These are phyloP conservation scores for Saccostrea glomerata DNA, from an alignment of 1,140 invertebrate species.

Conservation along the genomic window DNA sequence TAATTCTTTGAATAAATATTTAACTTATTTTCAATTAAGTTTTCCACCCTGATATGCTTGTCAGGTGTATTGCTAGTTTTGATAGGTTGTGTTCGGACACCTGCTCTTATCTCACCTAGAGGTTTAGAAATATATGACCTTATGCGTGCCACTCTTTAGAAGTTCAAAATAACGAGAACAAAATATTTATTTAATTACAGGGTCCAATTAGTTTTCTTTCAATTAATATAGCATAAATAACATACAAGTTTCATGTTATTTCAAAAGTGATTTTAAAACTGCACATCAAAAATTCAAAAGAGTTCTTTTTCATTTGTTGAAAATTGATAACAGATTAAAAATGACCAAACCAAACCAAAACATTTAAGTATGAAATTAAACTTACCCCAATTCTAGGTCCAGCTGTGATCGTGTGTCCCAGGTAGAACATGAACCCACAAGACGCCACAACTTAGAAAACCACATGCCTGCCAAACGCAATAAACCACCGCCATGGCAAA, in stretches of 20 bases:
- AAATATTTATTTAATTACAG: too few relatives aligned
- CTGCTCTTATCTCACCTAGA: neutral
- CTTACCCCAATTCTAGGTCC: conserved; percentile 17
- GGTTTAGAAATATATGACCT: neutral
- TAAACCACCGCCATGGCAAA: conserved; percentile 75
- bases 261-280: too few relatives aligned
- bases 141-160: too few relatives aligned
- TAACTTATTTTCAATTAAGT: conserved; percentile 30
- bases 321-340: too few relatives aligned
- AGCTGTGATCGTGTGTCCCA: conserved; percentile 74
- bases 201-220: too few relatives aligned
- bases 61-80: neutral
- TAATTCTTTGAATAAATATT: conserved; percentile 31
- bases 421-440: conserved; percentile 74
- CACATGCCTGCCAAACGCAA: conserved; percentile 69
- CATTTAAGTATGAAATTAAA: too few relatives aligned
- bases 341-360: too few relatives aligned
- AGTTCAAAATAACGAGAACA: too few relatives aligned
- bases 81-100: neutral
- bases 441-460: conserved; percentile 71
- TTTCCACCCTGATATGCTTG: neutral
- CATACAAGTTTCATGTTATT: too few relatives aligned
- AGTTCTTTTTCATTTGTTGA: too few relatives aligned
- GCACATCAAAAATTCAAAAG: too few relatives aligned
- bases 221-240: too few relatives aligned